Evolutionary conservation across 2,888 invertebrate species (phyloP).

Genomic region (Empis stercorea): DNA sequence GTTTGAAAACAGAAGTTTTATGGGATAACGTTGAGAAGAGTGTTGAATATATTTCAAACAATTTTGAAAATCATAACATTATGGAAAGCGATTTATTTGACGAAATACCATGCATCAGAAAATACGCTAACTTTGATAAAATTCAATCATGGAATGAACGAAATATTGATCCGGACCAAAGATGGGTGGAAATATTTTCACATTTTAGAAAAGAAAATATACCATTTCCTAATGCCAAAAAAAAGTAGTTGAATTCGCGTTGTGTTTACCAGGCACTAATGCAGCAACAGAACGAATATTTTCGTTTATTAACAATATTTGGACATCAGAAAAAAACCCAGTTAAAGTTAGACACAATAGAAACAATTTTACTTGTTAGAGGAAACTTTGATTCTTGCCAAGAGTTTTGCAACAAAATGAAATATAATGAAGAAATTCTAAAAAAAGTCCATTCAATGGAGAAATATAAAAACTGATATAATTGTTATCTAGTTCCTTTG

Average conservation of each 20-base stretch:
- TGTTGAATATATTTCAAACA: background rate
- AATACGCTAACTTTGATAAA: background rate
- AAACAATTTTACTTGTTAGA: slow-evolving; percentile 2
- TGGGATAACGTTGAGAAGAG: background rate
- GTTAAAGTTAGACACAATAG: background rate
- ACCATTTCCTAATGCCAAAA: background rate
- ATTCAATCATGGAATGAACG: background rate
- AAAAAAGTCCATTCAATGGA: background rate
- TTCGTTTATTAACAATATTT: slow-evolving; percentile 7
- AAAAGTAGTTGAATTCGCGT: slow-evolving; percentile 4
- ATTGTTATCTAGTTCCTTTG: too few species aligned
- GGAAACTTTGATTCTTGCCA: background rate
- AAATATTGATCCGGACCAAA: background rate
- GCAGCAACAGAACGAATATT: slow-evolving; percentile 8
- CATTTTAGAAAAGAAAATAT: background rate
- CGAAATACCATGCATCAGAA: background rate
- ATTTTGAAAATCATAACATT: background rate
- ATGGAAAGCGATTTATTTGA: background rate
- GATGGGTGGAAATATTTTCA: background rate
- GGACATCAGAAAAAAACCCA: slow-evolving; percentile 7
- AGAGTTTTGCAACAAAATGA: background rate
- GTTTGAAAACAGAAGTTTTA: background rate
- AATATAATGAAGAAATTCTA: background rate
- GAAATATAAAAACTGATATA: background rate
- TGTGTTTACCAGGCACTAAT: slow-evolving; percentile 6